Conservation (phyloP, 2,888 invertebrate species). For the Leptinotarsa rubiginosa region DNA sequence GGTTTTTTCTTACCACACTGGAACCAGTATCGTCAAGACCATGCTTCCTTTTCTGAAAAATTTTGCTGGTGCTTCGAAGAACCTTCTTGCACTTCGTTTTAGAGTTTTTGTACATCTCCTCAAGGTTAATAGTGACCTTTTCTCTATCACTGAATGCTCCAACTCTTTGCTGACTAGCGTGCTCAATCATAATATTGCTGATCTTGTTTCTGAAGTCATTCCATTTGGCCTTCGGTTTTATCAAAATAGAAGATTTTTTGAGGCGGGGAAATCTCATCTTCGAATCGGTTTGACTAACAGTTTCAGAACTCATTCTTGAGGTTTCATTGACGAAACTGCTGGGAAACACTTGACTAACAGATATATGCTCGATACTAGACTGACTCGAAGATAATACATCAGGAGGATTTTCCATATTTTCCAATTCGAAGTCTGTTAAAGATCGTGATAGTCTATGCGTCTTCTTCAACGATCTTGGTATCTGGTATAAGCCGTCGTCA, state of each 20-base stretch:
- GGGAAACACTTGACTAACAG: constrained; percentile 59
- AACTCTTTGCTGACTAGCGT: constrained; percentile 62
- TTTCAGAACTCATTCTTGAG: constrained; percentile 42
- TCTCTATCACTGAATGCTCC: constrained; percentile 62
- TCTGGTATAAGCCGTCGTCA: constrained; percentile 62
- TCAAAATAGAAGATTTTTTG: constrained; percentile 53
- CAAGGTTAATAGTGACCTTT: constrained; percentile 59
- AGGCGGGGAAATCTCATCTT: constrained; percentile 57
- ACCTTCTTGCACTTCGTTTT: constrained; percentile 63
- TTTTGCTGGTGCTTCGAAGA: constrained; percentile 60
- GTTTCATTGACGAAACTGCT: constrained; percentile 28
- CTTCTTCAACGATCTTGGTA: constrained; percentile 58
- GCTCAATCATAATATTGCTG: constrained; percentile 60
- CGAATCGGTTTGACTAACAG: constrained; percentile 57
- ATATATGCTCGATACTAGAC: constrained; percentile 63
- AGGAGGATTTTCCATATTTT: constrained; percentile 46
- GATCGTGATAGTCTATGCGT: constrained; percentile 61
- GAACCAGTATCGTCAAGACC: constrained; percentile 52
- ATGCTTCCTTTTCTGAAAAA: constrained; percentile 56
- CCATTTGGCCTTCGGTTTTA: constrained; percentile 61
- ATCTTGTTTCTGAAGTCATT: constrained; percentile 60
- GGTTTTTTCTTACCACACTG: constrained; percentile 47
- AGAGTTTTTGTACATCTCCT: constrained; percentile 64
- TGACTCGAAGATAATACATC: constrained; percentile 51
- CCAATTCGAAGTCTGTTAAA: constrained; percentile 61